Evolutionary conservation across 35 echinoderm and acorn worm species (phyloP), one percentile per base, ranked within the genome.

Genomic region (Apostichopus japonicus): DNA sequence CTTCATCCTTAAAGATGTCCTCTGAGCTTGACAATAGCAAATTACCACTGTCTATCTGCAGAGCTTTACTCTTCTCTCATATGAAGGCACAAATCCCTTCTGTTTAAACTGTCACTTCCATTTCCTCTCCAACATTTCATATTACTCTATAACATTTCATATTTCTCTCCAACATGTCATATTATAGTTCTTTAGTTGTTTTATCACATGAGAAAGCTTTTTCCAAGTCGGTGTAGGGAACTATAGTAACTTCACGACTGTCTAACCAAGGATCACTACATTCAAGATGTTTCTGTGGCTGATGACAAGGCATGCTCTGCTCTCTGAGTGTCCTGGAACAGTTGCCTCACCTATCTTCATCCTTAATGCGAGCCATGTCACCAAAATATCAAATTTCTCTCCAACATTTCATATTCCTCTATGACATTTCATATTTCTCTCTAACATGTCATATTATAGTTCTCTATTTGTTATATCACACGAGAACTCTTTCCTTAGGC

Each of bases 271-370:
- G 33, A 44, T 44, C 33, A 44, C 33, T 44, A 19, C 6, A 19
- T 15, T 67, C 63, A 67, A 19, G 63, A 67, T 67, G 86, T 87
- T 8, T 24, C 27, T 8, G 86, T 25, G 14, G 51, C 56, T 9
- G 21, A 9, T 23, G 86, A n/a, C 8, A 87, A 24, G 9, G 23
- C 7, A 16, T 95, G 58, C 71, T 86, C 92, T 67, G 95, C 96
- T 72, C 80, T 94, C 5, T 23, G 58, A 9, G 87, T 90, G 54
- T 97, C 96, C 62, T 95, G 94, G 33, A 44, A 44, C 33, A 44
- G 33, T 44, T 44, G 33, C 33, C 33, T 44, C 33, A 3, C 33
- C 33, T 44, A 4, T 44, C 33, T 4, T 44, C 33, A 44, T 44
- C 33, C 33, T 44, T 44, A 44, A 44, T 44, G 33, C 33, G 33